phyloP scores from a whole-genome alignment of 2,888 invertebrate species.

The Drosophila multiciliata region DNA sequence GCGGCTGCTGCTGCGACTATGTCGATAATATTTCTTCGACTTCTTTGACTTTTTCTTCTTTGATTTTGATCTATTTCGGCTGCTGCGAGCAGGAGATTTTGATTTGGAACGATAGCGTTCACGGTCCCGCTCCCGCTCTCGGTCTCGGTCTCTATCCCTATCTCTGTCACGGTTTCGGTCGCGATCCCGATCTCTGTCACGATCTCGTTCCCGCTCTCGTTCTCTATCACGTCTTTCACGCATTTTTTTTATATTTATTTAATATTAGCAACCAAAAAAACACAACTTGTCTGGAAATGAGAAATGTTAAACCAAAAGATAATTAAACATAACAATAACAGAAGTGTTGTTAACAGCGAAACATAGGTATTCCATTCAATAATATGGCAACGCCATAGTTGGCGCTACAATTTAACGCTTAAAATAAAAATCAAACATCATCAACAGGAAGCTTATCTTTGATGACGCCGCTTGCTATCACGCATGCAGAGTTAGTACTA shows the following conservation, averaged over 20 bases:
- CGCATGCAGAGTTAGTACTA: slow-evolving; percentile 14
- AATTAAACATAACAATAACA: slow-evolving; percentile 5
- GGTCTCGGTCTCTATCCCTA: slow-evolving; percentile 58
- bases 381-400: background rate
- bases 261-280: background rate
- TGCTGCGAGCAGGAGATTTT: slow-evolving; percentile 54
- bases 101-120: slow-evolving; percentile 74
- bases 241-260: slow-evolving; percentile 43
- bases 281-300: too few relatives aligned
- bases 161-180: slow-evolving; percentile 58
- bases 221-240: slow-evolving; percentile 61
- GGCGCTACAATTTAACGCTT: background rate
- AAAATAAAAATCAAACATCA: background rate
- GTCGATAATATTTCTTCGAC: slow-evolving; percentile 74
- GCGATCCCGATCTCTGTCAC: slow-evolving; percentile 56
- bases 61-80: slow-evolving; percentile 63
- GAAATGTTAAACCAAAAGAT: slow-evolving; percentile 1
- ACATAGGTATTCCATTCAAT: background rate
- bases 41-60: slow-evolving; percentile 82
- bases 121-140: slow-evolving; percentile 41
- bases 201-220: slow-evolving; percentile 53
- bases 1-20: slow-evolving; percentile 78
- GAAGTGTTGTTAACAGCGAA: background rate
- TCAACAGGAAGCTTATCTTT: slow-evolving; percentile 35
- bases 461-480: slow-evolving; percentile 4